These are phyloP conservation scores for Taeniopygia guttata DNA, from an alignment of 2,797 vertebrate species.

Conservation along the genomic window DNA sequence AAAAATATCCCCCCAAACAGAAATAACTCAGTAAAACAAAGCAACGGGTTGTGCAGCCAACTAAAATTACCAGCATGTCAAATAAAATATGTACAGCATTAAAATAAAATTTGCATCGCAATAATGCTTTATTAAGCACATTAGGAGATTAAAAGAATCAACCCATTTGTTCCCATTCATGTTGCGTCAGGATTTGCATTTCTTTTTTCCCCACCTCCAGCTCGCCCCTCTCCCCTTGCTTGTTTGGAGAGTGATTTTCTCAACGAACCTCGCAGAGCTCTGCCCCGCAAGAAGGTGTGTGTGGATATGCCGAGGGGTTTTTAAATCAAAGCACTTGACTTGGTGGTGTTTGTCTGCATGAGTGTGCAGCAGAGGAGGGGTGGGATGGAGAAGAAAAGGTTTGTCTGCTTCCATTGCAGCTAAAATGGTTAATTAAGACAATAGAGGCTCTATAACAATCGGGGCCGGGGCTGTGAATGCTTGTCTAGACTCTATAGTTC, in stretches of 20 bases:
- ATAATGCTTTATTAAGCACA: constrained; percentile 65
- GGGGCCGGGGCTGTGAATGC: constrained; percentile 57
- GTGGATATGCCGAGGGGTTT: not conserved
- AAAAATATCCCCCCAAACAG: not conserved
- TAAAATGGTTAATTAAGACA: constrained; percentile 75
- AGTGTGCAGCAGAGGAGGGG: constrained; percentile 28
- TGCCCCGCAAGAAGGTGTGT: not conserved
- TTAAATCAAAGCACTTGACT: constrained; percentile 65
- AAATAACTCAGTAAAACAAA: constrained; percentile 37
- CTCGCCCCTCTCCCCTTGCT: not conserved
- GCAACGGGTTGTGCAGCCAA: not conserved
- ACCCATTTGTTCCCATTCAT: constrained; percentile 45
- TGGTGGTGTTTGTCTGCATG: constrained; percentile 45
- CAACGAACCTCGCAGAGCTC: not conserved
- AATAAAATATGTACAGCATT: constrained; percentile 33
- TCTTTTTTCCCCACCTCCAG: not conserved
- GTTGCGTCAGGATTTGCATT: constrained; percentile 46
- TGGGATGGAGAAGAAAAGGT: constrained; percentile 12
- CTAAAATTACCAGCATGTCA: constrained; percentile 15
- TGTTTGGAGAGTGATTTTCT: not conserved
- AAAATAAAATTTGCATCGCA: constrained; percentile 55
- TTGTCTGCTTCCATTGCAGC: constrained; percentile 51
- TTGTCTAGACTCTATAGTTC: constrained; percentile 74
- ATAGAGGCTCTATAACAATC: constrained; percentile 59
- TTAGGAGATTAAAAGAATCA: constrained; percentile 62